phyloP scores from a whole-genome alignment of 2,797 vertebrate genomes.

The Columba guinea region DNA sequence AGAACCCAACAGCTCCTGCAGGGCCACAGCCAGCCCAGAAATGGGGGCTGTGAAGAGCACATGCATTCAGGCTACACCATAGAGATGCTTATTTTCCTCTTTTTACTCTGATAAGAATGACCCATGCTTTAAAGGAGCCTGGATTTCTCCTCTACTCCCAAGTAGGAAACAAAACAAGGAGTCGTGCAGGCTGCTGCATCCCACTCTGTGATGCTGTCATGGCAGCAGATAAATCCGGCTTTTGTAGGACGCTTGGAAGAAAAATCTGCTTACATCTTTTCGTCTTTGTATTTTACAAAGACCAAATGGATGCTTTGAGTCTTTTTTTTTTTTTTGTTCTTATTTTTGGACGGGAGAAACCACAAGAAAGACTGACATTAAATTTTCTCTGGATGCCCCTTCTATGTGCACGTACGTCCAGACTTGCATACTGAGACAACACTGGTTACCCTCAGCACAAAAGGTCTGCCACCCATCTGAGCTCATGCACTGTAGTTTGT shows the following conservation, averaged over 20 bases:
- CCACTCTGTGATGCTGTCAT: not conserved
- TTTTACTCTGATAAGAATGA: not conserved
- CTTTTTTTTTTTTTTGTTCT: not conserved
- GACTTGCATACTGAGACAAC: not conserved
- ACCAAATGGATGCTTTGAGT: constrained; percentile 2
- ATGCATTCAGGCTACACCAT: not conserved
- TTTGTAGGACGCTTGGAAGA: not conserved
- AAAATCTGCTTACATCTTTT: constrained; percentile 17
- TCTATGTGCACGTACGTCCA: not conserved
- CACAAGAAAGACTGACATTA: constrained; percentile 37
- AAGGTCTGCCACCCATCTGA: constrained; percentile 4
- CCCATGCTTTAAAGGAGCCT: not conserved
- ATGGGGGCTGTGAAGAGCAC: not conserved
- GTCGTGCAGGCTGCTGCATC: accelerated
- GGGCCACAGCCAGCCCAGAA: not conserved
- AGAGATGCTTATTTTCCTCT: not conserved
- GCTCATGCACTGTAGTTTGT: accelerated
- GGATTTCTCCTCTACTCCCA: not conserved
- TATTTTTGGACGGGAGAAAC: constrained; percentile 17
- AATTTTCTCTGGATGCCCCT: constrained; percentile 20
- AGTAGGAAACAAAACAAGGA: not conserved
- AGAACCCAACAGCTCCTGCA: not conserved
- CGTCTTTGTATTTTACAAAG: not conserved
- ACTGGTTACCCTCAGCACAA: not conserved
- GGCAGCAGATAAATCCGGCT: not conserved